phyloP scores from a whole-genome alignment of 1,140 invertebrate genomes.

The Drosophila kikkawai region DNA sequence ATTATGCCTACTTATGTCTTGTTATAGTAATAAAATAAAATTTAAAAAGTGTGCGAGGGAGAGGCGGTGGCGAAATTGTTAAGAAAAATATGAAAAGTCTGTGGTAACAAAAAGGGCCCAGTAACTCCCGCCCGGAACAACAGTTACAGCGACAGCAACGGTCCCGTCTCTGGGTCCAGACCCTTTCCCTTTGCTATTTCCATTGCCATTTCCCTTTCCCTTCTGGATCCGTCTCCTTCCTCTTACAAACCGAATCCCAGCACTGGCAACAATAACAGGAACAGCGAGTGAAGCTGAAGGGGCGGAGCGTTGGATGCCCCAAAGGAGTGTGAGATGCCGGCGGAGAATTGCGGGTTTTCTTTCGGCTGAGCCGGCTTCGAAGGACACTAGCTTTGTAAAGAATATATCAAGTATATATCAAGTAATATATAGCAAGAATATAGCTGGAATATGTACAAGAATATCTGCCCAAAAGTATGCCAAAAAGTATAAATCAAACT shows the following conservation, averaged over 20 bases:
- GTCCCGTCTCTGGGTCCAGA: conserved; percentile 4
- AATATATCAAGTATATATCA: not conserved
- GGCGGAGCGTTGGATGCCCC: not conserved
- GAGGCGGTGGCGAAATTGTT: conserved; percentile 35
- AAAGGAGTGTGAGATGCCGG: conserved; percentile 22
- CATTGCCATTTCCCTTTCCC: not conserved
- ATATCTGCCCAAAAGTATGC: conserved; percentile 12
- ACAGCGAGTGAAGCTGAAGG: not conserved
- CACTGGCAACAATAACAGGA: conserved; percentile 39
- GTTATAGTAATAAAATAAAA: conserved; percentile 84
- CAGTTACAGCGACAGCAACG: conserved; percentile 42
- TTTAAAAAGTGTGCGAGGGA: conserved; percentile 57
- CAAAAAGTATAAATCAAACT: too few relatives aligned
- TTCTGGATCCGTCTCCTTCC: not conserved
- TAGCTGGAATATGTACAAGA: not conserved
- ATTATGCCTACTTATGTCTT: conserved; percentile 84
- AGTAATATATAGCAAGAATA: not conserved
- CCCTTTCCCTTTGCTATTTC: not conserved
- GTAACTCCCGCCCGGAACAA: conserved; percentile 38
- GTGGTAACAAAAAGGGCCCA: conserved; percentile 30
- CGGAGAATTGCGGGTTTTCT: conserved; percentile 26
- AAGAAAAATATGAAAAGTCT: conserved; percentile 64
- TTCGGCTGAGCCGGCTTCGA: not conserved
- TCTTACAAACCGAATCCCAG: conserved; percentile 1
- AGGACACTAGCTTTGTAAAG: not conserved